Evolutionary conservation across 2,113 vertebrate genomes (phyloP), one percentile per base, ranked within the genome.

Genomic region (Symphodus melops): DNA sequence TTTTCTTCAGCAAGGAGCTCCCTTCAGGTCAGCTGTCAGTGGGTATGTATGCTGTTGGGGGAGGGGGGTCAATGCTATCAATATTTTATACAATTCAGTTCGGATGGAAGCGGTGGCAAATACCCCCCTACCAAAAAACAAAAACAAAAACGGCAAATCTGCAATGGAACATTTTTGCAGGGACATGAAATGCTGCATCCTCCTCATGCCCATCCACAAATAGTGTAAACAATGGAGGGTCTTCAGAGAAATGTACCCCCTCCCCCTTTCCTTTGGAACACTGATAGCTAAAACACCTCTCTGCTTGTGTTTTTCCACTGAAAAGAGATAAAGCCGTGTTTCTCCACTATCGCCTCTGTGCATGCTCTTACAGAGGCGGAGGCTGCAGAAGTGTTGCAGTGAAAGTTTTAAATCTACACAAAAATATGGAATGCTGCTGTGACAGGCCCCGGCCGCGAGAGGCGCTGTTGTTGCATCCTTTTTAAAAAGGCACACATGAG

Each of bases 181-280:
- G 25, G 13, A 44, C 42, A 42, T 37, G 42, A 3, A 17, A 5
- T 48, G 16, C 53, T 51, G 21, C n/a, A 37, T n/a, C 62, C 10
- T 3, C 12, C 16, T 11, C 58, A 13, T 52, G 37, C 64, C n/a
- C n/a, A 36, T 54, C 36, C 52, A 58, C 33, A 62, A 57, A 37
- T 46, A 55, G 1, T 33, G 63, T 58, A 66, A 71, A 82, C 72
- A 82, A 71, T 37, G 13, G 44, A 57, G 76, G 17, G 59, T 65
- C 36, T 54, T 56, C 70, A 17, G 25, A 36, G 17, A 54, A 44
- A 48, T 17, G 17, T 48, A 2, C 7, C 0, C 9, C 33, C 7
- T 25, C 65, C 9, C n/a, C 9, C 55, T n/a, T 8, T 19, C 17
- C 20, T 39, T 23, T 9, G 20, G 8, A 28, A 19, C 49, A 49